These are phyloP conservation scores for Montifringilla adamsi DNA, from an alignment of 2,113 vertebrate species.

Conservation along the genomic window DNA sequence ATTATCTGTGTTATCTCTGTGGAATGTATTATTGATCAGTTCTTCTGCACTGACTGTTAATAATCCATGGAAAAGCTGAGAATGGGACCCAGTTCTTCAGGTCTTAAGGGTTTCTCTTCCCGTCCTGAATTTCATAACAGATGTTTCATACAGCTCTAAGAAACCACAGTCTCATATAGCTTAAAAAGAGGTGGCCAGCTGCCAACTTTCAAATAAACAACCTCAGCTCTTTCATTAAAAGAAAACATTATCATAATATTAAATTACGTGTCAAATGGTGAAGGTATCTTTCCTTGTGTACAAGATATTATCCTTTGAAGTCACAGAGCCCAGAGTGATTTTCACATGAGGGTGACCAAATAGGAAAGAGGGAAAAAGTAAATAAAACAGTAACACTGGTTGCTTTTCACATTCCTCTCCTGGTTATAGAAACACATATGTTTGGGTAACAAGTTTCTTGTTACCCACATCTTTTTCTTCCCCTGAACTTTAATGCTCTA, in stretches of 20 bases:
- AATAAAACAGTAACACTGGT: neutral
- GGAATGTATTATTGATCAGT: neutral
- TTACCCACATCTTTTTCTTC: neutral
- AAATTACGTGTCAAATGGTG: slow-evolving; percentile 46
- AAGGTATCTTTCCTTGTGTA: slow-evolving; percentile 36
- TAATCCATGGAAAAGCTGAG: neutral
- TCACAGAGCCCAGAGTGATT: neutral
- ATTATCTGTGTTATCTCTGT: neutral
- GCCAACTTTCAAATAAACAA: slow-evolving; percentile 57
- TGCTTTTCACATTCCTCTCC: slow-evolving; percentile 30
- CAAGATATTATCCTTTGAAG: slow-evolving; percentile 29
- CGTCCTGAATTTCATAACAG: neutral
- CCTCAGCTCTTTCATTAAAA: slow-evolving; percentile 39
- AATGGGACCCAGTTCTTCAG: neutral
- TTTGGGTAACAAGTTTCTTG: neutral
- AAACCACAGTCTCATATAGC: neutral
- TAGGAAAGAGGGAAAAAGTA: slow-evolving; percentile 15
- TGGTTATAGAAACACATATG: neutral
- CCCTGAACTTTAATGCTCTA: neutral
- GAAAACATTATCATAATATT: slow-evolving; percentile 60
- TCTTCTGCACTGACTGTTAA: neutral
- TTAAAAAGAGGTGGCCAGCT: slow-evolving; percentile 18
- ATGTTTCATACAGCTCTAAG: neutral
- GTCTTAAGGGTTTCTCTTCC: neutral
- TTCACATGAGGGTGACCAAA: slow-evolving; percentile 1